Base-by-base conservation (phyloP, 2,797 vertebrate species). In the Petrocephalus schoutedeni region DNA sequence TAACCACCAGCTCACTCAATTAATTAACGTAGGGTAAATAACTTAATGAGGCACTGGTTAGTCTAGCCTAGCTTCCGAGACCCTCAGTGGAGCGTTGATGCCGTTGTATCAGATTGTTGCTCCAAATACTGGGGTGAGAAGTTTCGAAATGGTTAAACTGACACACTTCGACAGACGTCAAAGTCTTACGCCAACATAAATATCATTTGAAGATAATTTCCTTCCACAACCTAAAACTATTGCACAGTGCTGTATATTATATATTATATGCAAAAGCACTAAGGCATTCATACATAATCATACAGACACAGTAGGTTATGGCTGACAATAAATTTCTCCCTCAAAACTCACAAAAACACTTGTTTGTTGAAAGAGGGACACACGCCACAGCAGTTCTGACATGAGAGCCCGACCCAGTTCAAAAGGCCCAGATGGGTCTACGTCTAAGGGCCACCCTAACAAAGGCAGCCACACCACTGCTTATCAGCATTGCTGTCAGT, bases 401-500 rank as follows among this genome's bases (percentile, higher is more conserved):
- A 56, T 1, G 8, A 56, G 54, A 56, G 54, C 8, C 8, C 54
- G 41, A 56, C 54, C 54, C 8, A 87, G 87, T 87, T 1, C 71
- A 45, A 45, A 45, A 45, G 41, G 41, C 41, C 41, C 87, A 87
- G 86, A 88, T 89, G 88, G 88, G 32, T 28, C 10, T 49, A 61
- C 88, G 61, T 91, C 10, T 49, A 14, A 41, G 84, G 87, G 80
- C 90, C 88, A 90, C 86, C 49, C 61, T 61, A 88, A 90, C 87
- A 90, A 90, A 90, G 87, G 85, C 77, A 54, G 61, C 67, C 51
- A 87, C 88, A 91, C 61, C 71, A 87, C 87, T 53, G 86, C 71
- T 82, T 77, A 87, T 41, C 87, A 87, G 77, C 89, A 91, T 87
- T 91, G 90, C 91, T 93, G 89, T 87, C 91, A 92, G 93, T 94